phyloP scores from a whole-genome alignment of 2,888 invertebrate species.

The Polylopha cassiicola region DNA sequence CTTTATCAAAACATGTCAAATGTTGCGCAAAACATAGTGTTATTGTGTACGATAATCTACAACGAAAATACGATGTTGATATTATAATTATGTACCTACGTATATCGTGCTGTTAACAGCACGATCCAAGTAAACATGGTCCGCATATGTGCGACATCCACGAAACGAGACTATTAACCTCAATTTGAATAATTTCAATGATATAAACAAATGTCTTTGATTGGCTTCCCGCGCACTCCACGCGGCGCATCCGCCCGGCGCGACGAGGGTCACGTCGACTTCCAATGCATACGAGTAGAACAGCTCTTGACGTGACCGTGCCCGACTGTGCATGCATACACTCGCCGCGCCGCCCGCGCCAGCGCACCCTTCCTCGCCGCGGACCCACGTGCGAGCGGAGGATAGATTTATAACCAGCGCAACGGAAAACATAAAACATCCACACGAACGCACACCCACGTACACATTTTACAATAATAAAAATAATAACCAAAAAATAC shows the following conservation, averaged over 20 bases:
- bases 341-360: background rate
- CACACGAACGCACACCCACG: constrained; percentile 24
- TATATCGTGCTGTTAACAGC: constrained; percentile 60
- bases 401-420: constrained; percentile 21
- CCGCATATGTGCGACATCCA: constrained; percentile 72
- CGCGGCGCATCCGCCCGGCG: constrained; percentile 63
- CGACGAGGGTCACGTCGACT: constrained; percentile 57
- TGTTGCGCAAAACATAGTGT: constrained; percentile 40
- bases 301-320: constrained; percentile 39
- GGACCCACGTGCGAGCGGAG: constrained; percentile 38
- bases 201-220: constrained; percentile 63
- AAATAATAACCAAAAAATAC: constrained; percentile 38
- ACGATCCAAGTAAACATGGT: constrained; percentile 63
- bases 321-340: constrained; percentile 27
- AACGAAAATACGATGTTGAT: constrained; percentile 13
- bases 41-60: constrained; percentile 22
- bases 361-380: constrained; percentile 32
- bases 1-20: constrained; percentile 24
- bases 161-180: constrained; percentile 71
- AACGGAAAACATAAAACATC: constrained; percentile 28
- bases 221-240: constrained; percentile 57
- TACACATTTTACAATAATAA: constrained; percentile 23
- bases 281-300: constrained; percentile 45
- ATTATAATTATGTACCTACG: constrained; percentile 39
- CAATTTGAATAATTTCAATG: constrained; percentile 70